Evolutionary conservation across 2,888 invertebrate genomes (phyloP).

Genomic region (Argyresthia albistria): DNA sequence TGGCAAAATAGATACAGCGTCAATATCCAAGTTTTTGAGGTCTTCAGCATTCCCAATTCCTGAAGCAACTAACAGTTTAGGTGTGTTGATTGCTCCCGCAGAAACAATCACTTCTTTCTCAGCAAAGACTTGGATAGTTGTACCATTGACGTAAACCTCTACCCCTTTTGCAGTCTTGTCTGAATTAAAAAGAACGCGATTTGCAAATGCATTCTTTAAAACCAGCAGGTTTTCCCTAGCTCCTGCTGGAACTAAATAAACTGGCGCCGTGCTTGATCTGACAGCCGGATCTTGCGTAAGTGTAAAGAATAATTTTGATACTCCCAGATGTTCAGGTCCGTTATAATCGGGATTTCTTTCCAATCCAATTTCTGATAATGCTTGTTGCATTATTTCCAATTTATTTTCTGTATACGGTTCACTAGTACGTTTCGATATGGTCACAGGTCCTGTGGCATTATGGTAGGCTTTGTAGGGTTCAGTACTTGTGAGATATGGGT

Average conservation of each 20-base stretch:
- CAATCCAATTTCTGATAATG: not conserved
- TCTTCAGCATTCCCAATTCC: conserved; percentile 7
- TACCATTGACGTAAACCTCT: not conserved
- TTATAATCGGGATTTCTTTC: not conserved
- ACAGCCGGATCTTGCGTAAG: not conserved
- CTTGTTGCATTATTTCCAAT: not conserved
- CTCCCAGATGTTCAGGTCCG: conserved; percentile 5
- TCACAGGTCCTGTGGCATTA: not conserved
- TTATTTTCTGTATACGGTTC: not conserved
- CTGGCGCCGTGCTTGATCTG: not conserved
- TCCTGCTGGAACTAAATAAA: conserved; percentile 9
- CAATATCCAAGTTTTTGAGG: conserved; percentile 1
- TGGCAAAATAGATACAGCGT: conserved; percentile 5
- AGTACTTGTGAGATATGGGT: not conserved
- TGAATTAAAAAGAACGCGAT: not conserved
- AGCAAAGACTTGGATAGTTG: conserved; percentile 3
- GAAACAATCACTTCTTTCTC: conserved; percentile 8
- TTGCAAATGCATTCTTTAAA: conserved; percentile 4
- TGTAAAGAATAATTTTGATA: not conserved
- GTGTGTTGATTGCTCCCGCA: conserved; percentile 6
- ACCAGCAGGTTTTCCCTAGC: conserved; percentile 4
- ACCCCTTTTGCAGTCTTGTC: conserved; percentile 5
- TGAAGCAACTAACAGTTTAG: conserved; percentile 9
- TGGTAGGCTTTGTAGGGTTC: not conserved
- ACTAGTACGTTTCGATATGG: conserved; percentile 11